phyloP scores from a whole-genome alignment of 1,140 invertebrate genomes.

The Drosophila ananassae region DNA sequence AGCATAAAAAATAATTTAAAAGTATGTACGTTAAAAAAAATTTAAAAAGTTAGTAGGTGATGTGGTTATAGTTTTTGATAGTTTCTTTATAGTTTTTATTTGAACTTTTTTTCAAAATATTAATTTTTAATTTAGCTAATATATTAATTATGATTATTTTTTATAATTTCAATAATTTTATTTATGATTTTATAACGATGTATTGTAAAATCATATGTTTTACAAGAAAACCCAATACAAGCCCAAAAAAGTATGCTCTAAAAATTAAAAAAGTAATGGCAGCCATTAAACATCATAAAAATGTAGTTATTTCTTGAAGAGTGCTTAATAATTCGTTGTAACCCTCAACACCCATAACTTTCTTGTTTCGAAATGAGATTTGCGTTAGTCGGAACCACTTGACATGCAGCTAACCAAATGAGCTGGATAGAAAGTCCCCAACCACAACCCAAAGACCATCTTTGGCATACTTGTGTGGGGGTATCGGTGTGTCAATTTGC shows the following conservation, averaged over 20 bases:
- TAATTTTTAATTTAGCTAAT: no score
- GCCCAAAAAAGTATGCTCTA: constrained; percentile 4
- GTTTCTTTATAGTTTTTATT: background rate
- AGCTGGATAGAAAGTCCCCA: constrained; percentile 36
- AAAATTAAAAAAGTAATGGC: background rate
- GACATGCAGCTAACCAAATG: constrained; percentile 61
- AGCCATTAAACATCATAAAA: background rate
- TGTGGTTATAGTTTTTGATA: background rate
- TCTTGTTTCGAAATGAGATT: constrained; percentile 72
- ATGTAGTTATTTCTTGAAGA: background rate
- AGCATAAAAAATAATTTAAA: background rate
- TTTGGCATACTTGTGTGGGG: constrained; percentile 43
- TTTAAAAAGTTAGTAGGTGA: background rate
- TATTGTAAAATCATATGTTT: background rate
- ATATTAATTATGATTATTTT: no score
- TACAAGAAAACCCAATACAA: background rate
- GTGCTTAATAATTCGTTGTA: background rate
- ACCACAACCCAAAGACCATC: constrained; percentile 19
- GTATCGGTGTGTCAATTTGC: constrained; percentile 6
- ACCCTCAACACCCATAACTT: background rate
- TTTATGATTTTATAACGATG: background rate
- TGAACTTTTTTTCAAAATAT: no score
- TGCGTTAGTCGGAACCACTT: constrained; percentile 61
- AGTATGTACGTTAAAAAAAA: background rate
- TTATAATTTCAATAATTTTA: no score